Conservation (phyloP, 2,797 vertebrate species). For the Enteromius unitaeniatus region DNA sequence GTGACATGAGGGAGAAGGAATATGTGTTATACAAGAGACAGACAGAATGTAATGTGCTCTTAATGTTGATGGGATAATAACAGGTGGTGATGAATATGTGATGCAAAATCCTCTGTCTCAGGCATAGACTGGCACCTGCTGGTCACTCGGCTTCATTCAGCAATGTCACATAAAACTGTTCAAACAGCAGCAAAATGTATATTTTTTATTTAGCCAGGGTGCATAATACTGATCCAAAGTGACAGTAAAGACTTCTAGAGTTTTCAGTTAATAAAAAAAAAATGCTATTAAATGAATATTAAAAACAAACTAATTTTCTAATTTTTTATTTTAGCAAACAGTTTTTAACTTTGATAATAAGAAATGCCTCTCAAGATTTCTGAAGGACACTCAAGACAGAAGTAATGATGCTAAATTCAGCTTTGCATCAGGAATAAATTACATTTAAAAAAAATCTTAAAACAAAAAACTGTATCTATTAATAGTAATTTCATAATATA, state of each 20-base stretch:
- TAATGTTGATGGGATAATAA: background rate
- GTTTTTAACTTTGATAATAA: background rate
- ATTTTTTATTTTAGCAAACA: background rate
- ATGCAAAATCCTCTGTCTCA: background rate
- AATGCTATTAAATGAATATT: background rate
- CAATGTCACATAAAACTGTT: background rate
- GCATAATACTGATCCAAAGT: background rate
- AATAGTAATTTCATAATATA: background rate
- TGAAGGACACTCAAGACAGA: background rate
- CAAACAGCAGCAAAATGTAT: background rate
- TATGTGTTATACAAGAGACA: background rate
- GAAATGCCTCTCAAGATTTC: background rate
- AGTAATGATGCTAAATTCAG: background rate
- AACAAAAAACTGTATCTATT: background rate
- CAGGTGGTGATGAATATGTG: background rate
- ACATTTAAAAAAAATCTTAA: background rate
- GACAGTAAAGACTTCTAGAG: background rate
- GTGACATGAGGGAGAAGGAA: background rate
- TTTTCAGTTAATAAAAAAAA: background rate
- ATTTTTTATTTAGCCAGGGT: too few relatives aligned
- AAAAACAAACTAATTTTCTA: background rate
- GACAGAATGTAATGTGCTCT: constrained; percentile 65
- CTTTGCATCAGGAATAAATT: background rate
- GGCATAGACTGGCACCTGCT: constrained; percentile 76
- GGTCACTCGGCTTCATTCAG: constrained; percentile 62